These are phyloP conservation scores for Priocnemis perturbator DNA, from an alignment of 2,888 invertebrate species.

Conservation along the genomic window DNA sequence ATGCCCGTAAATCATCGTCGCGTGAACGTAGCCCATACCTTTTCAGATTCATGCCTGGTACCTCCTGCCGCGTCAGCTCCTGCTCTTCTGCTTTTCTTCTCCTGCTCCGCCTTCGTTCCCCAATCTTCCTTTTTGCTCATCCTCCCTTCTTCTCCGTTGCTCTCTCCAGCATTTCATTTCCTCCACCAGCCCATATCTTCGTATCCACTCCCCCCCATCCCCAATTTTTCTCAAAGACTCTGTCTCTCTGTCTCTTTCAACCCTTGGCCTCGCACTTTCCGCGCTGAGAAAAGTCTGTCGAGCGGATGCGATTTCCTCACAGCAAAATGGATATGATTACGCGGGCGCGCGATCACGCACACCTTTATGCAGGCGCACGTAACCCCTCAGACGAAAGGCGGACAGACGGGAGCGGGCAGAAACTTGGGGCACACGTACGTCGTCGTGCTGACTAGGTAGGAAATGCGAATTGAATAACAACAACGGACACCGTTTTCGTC, in stretches of 20 bases:
- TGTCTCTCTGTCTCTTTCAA: conserved; percentile 36
- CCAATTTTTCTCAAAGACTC: neutral
- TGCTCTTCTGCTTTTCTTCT: conserved; percentile 35
- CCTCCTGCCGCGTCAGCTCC: conserved; percentile 62
- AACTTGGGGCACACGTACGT: neutral
- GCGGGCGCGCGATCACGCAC: conserved; percentile 11
- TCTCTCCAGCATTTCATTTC: neutral
- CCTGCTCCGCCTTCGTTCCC: conserved; percentile 14
- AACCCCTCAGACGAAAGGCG: neutral
- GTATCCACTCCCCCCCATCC: neutral
- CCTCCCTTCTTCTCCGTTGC: conserved; percentile 15
- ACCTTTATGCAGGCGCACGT: neutral
- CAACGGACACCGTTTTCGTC: conserved; percentile 23
- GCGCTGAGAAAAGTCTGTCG: conserved; percentile 36
- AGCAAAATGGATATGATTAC: conserved; percentile 53
- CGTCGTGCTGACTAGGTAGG: conserved; percentile 33
- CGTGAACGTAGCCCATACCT: conserved; percentile 63
- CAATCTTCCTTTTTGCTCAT: conserved; percentile 9
- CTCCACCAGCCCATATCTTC: neutral
- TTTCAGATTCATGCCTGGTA: conserved; percentile 62
- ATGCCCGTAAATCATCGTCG: conserved; percentile 65
- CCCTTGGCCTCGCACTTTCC: conserved; percentile 10
- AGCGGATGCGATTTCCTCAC: conserved; percentile 20
- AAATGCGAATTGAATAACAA: conserved; percentile 43
- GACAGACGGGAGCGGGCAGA: too few species aligned